Percentiles rank a stretch among this genome's conserved stretches.
phyloP scores from a whole-genome alignment of 1,140 invertebrate genomes.

The Lanistes nyassanus region DNA sequence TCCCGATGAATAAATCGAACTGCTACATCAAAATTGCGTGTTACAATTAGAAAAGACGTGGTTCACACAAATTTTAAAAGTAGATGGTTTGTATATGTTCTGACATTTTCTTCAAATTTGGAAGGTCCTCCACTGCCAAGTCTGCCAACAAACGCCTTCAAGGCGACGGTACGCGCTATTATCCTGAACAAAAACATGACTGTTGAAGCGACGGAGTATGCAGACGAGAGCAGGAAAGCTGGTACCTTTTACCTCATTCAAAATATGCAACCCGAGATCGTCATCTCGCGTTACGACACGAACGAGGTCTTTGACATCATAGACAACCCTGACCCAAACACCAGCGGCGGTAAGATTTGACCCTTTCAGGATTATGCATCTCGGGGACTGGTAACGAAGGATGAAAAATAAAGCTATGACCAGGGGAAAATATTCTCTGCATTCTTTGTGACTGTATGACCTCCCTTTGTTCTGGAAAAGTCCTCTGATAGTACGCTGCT shows the following conservation, averaged over 20 bases:
- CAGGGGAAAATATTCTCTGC: too few relatives aligned
- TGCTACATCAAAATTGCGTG: not conserved
- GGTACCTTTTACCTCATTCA: not conserved
- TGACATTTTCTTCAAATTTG: not conserved
- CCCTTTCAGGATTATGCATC: too few relatives aligned
- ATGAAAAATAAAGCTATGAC: too few relatives aligned
- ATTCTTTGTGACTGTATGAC: too few relatives aligned
- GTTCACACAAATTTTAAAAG: not conserved
- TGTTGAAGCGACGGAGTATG: slow-evolving; percentile 14
- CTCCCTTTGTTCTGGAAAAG: too few relatives aligned
- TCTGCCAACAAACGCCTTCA: not conserved
- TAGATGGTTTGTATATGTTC: not conserved
- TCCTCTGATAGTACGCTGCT: too few relatives aligned
- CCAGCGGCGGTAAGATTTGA: too few relatives aligned
- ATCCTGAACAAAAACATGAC: slow-evolving; percentile 2
- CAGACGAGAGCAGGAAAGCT: not conserved
- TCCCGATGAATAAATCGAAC: not conserved
- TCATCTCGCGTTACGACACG: slow-evolving; percentile 3
- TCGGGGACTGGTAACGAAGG: too few relatives aligned
- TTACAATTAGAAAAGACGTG: not conserved
- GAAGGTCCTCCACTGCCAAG: not conserved
- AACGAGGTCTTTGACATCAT: slow-evolving; percentile 12
- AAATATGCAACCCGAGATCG: not conserved
- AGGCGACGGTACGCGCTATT: not conserved
- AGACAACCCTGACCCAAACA: not conserved